Evolutionary conservation across 2,888 invertebrate genomes (phyloP), one percentile per base, ranked within the genome.

Genomic region (Eueremaeus valkanovi): DNA sequence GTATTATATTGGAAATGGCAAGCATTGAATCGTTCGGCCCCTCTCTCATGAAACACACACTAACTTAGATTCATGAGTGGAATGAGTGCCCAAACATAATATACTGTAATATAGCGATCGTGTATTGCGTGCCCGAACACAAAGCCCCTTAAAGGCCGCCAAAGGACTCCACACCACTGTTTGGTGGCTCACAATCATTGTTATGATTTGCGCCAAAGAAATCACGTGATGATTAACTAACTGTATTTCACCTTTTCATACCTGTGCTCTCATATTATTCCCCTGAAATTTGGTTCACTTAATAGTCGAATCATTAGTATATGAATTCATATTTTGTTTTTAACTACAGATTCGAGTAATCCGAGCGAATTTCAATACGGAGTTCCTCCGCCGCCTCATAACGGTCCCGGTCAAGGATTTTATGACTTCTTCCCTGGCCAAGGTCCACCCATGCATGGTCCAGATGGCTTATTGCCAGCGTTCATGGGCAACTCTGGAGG

Each of bases 401-500:
- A 77, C 63, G 78, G 78, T 6, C 77, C 73, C 33, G 77, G 77
- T 29, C 78, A 78, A 11, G 81, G 78, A 24, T 83, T 82, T 80
- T 93, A 92, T 86, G 93, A 93, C 82, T 93, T 93, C 86, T 93
- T 93, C 85, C 89, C 89, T 70, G 88, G 88, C 78, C 90, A 42
- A 29, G 27, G 63, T 9, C 63, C 75, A 13, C 73, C 78, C 18
- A n/a, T n/a, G 45, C 74, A 74, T 49, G 75, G 70, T 33, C 75
- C 75, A 51, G 31, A 68, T 24, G 75, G 68, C 31, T 27, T 68
- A 27, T 18, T 70, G n/a, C 42, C 74, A 11, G 18, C 72, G n/a
- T 51, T 42, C 27, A 33, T 58, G n/a, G 40, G 33, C 9, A 24
- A 55, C 29, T 18, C 51, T 27, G 51, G 1, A 21, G 27, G 24